These are phyloP conservation scores for Phenganax subtilis DNA, from an alignment of 92 coral and sea anemone species.

Conservation along the genomic window DNA sequence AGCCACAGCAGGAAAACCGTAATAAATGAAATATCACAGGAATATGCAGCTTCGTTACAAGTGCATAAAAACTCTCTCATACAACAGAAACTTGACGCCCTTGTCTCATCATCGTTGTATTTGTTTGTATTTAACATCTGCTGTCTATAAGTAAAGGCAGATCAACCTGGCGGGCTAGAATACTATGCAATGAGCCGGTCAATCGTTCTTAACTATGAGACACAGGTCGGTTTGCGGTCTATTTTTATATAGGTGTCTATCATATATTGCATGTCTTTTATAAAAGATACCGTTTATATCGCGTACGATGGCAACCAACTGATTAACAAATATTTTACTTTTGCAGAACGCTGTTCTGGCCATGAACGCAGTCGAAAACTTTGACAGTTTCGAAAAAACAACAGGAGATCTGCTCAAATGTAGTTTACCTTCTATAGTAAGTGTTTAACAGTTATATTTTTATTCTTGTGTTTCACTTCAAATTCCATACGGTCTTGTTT, in stretches of 20 bases:
- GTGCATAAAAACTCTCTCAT: background rate
- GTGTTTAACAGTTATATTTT: background rate
- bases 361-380: constrained; percentile 21
- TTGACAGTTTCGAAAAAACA: constrained; percentile 32
- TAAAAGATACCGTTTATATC: background rate
- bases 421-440: constrained; percentile 30
- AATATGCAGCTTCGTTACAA: background rate
- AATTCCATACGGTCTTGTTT: constrained; percentile 9
- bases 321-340: constrained; percentile 21
- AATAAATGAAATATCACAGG: constrained; percentile 29
- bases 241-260: background rate
- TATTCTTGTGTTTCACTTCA: background rate
- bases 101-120: background rate
- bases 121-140: constrained; percentile 2
- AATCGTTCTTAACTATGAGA: constrained; percentile 22
- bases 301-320: background rate
- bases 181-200: constrained; percentile 13
- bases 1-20: constrained; percentile 35
- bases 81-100: background rate
- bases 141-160: background rate
- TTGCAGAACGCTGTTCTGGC: constrained; percentile 41
- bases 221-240: constrained; percentile 37
- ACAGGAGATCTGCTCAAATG: constrained; percentile 28
- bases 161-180: background rate
- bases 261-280: background rate